Evolutionary conservation across 2,797 vertebrate species (phyloP).

Genomic region (Danio aesculapii): DNA sequence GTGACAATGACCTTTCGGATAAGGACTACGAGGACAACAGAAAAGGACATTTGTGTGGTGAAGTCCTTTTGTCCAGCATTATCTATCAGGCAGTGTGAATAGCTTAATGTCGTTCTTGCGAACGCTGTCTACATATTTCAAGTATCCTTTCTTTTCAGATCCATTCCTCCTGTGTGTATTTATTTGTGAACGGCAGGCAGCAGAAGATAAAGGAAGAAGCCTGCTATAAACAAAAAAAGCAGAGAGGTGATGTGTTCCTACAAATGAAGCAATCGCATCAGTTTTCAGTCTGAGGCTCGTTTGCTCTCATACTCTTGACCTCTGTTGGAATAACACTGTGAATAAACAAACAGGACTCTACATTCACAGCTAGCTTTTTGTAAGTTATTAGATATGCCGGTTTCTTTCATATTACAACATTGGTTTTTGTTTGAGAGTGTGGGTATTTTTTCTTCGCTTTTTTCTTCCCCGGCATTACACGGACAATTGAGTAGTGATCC

Average conservation of each 20-base stretch:
- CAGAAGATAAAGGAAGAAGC: neutral
- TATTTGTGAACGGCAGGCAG: neutral
- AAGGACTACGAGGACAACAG: constrained; percentile 22
- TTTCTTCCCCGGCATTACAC: constrained; percentile 43
- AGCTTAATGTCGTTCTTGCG: constrained; percentile 42
- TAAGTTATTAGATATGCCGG: constrained; percentile 47
- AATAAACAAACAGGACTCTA: constrained; percentile 44
- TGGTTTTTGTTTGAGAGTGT: constrained; percentile 33
- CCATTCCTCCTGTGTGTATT: constrained; percentile 22
- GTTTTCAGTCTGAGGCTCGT: constrained; percentile 25
- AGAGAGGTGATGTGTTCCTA: constrained; percentile 24
- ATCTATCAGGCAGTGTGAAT: constrained; percentile 46
- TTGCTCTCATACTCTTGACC: constrained; percentile 37
- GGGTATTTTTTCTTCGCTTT: constrained; percentile 12
- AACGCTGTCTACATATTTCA: constrained; percentile 34
- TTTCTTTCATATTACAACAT: constrained; percentile 47
- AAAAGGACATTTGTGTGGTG: constrained; percentile 12
- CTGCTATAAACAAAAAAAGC: constrained; percentile 19
- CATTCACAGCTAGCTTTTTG: constrained; percentile 51
- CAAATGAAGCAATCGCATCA: constrained; percentile 22
- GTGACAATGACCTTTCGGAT: neutral
- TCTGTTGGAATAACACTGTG: constrained; percentile 61
- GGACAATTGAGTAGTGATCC: constrained; percentile 50
- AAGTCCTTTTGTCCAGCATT: neutral
- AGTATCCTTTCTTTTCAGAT: constrained; percentile 29